Base-by-base conservation (phyloP, 2,888 invertebrate genomes). In the Lasioglossum morio region DNA sequence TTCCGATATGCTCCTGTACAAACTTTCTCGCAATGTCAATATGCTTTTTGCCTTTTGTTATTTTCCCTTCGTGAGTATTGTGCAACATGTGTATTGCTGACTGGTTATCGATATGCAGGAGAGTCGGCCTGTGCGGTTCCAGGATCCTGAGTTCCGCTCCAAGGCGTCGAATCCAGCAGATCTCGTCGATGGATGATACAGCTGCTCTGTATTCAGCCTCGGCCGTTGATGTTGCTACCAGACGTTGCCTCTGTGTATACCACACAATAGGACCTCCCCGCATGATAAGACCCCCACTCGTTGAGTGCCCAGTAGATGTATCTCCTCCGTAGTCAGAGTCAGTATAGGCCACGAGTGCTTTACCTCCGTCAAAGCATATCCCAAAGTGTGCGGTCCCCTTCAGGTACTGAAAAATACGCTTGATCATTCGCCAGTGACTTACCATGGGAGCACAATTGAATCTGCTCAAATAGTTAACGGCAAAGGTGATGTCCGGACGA, bases 291-390 rank as follows among this genome's bases (percentile, higher is more conserved):
- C 19, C n/a, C 8, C 57, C n/a, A 57, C 23, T 57, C 5, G 23
- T 57, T 0, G 57, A 57, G n/a, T 57, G 12, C n/a, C 57, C 8
- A 57, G 57, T n/a, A 10, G 2, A 8, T 7, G 23, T 57, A n/a
- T 57, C 8, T 14, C 57, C n/a, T 14, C 43, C 43, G 14, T 43
- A 43, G 0, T n/a, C 57, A 57, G 12, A 57, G 10, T 57, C 57
- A 7, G 57, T n/a, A n/a, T 57, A 57, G 8, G 57, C 88, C 43
- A 74, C 27, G 12, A 91, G 72, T 12, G 81, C 72, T 1, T 1
- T 5, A 23, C 69, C 23, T 82, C 90, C 90, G 73, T 89, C 73
- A 69, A 92, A 92, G 60, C 82, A 86, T 66, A 93, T 90, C 81
- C 48, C 48, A 30, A 27, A 72, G 7, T 2, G 7, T 27, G 4